Evolutionary conservation across 2,888 invertebrate genomes (phyloP).

Genomic region (Drosophila paramelanica): DNA sequence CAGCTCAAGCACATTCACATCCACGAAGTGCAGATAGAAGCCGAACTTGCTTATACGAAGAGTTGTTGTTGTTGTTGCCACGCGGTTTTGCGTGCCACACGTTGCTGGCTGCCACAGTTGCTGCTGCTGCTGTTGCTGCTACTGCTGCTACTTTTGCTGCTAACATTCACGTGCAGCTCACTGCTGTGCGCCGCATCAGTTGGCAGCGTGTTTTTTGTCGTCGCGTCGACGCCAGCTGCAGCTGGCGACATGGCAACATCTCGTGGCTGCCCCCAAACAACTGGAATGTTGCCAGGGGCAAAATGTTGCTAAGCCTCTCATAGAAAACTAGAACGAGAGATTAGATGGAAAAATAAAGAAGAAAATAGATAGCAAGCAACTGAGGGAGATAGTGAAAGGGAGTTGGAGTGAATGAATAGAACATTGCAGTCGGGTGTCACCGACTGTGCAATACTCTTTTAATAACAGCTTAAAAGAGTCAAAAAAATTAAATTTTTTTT

Average conservation of each 20-base stretch:
- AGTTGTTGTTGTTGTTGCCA: slow-evolving; percentile 47
- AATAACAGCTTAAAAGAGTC: too few relatives aligned
- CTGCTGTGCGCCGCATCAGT: slow-evolving; percentile 77
- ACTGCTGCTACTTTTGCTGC: slow-evolving; percentile 31
- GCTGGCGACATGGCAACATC: slow-evolving; percentile 57
- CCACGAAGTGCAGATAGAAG: slow-evolving; percentile 55
- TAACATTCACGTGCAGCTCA: slow-evolving; percentile 59
- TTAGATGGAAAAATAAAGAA: slow-evolving; percentile 1
- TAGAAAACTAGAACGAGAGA: slow-evolving; percentile 20
- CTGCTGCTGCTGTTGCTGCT: slow-evolving; percentile 11
- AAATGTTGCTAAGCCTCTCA: slow-evolving; percentile 54
- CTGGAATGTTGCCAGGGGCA: slow-evolving; percentile 42
- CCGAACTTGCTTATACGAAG: slow-evolving; percentile 58
- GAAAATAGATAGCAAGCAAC: too few relatives aligned
- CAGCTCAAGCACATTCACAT: slow-evolving; percentile 30
- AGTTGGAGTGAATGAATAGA: background rate
- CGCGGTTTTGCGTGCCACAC: slow-evolving; percentile 65
- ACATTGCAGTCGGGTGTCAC: too few relatives aligned
- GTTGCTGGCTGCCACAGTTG: slow-evolving; percentile 52
- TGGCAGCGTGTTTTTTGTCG: slow-evolving; percentile 79
- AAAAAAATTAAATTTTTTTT: too few relatives aligned
- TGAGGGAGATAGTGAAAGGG: background rate
- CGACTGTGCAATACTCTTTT: too few relatives aligned
- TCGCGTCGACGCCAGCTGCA: slow-evolving; percentile 78
- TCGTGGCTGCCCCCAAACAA: slow-evolving; percentile 3